Evolutionary conservation across 2,113 vertebrate species (phyloP), one percentile per base, ranked within the genome.

Genomic region (Xiphorhynchus elegans): DNA sequence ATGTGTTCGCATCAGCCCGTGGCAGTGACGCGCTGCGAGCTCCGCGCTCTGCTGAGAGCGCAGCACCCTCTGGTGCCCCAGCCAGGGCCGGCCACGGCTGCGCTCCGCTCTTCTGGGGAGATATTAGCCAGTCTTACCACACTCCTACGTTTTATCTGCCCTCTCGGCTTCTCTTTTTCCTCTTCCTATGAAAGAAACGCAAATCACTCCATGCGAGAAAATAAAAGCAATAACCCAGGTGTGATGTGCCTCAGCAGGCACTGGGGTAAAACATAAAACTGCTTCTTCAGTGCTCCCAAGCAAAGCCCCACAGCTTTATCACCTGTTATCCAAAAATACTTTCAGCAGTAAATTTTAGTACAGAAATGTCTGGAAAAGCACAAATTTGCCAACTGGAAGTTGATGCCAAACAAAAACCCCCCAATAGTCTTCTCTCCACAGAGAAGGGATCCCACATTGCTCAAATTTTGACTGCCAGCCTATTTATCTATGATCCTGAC

Each of bases 51-150:
- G 44, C 78, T 90, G 70, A 58, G 95, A 15, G 77, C 73, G 90
- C 77, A 97, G 96, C 96, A 94, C 95, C 96, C 95, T 97, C 96
- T 96, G 84, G 92, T 96, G 96, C 96, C 83, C 64, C 4, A 13
- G 33, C 37, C 62, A 39, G 60, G 7, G 44, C 21, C 70, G 66
- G 10, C n/a, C 77, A 49, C 40, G 15, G 3, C 52, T 70, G 24
- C 46, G 26, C 58, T 8, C 31, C 7, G 53, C 55, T 66, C 53
- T 58, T 17, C 40, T 4, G 5, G 9, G 14, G 37, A 87, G 7
- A 19, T 23, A 0, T 13, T 13, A 11, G 15, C 21, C 40, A 25
- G 15, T 44, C 80, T 63, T 40, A 68, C 13, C 21, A 2, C 2
- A 21, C 42, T 62, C 28, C 64, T 59, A 3, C 15, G 29, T 13